Evolutionary conservation across 2,888 invertebrate genomes (phyloP).

Genomic region (Lissonota sp.): DNA sequence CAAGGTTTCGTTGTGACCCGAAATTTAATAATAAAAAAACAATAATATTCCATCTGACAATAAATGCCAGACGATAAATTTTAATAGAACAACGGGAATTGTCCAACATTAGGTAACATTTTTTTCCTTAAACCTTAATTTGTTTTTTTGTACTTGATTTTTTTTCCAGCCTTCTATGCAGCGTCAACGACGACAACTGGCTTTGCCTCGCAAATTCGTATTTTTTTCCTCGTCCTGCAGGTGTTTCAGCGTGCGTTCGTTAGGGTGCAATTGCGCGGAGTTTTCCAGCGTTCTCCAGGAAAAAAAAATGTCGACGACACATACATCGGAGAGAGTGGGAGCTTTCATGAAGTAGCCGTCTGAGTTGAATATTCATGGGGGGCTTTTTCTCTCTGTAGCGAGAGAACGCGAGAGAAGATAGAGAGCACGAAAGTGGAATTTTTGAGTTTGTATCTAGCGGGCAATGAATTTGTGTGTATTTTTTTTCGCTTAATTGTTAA

Average conservation of each 20-base stretch:
- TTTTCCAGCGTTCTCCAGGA: conserved; percentile 7
- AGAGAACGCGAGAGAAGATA: neutral
- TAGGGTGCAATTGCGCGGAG: conserved; percentile 27
- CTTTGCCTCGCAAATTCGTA: conserved; percentile 56
- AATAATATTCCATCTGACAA: neutral
- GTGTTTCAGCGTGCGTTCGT: conserved; percentile 22
- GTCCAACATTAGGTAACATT: neutral
- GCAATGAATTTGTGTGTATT: conserved; percentile 1
- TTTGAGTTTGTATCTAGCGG: neutral
- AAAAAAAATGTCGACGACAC: conserved; percentile 21
- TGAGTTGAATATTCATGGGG: conserved; percentile 62
- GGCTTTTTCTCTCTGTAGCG: conserved; percentile 8
- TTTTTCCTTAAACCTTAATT: conserved; percentile 7
- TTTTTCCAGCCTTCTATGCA: conserved; percentile 6
- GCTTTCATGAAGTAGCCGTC: conserved; percentile 46
- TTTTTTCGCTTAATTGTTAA: conserved; percentile 8
- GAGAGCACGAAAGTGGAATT: conserved; percentile 4
- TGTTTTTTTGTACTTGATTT: neutral
- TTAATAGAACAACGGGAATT: neutral
- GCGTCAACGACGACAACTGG: conserved; percentile 44
- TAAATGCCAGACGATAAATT: conserved; percentile 42
- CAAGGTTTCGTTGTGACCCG: too few relatives aligned
- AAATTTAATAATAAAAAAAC: too few relatives aligned
- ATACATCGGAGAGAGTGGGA: conserved; percentile 4
- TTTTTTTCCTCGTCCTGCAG: neutral